phyloP scores from a whole-genome alignment of 2,888 invertebrate species.

The Tineola bisselliella region DNA sequence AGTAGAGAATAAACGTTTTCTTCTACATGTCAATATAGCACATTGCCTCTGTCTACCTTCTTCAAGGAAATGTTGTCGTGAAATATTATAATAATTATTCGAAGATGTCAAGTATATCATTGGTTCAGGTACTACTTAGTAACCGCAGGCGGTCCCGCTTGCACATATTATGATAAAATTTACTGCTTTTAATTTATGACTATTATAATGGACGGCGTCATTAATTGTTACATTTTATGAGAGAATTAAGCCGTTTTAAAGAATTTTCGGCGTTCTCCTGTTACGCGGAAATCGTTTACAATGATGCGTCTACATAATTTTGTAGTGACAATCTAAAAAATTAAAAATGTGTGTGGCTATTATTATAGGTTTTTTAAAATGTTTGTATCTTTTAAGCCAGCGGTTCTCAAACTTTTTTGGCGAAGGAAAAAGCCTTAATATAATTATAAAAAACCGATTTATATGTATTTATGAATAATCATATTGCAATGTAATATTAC shows the following conservation, averaged over 20 bases:
- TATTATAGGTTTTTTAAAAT: too few species aligned
- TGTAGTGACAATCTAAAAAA: too few species aligned
- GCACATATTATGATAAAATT: slow-evolving; percentile 1
- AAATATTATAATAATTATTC: slow-evolving; percentile 1
- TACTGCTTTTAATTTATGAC: slow-evolving; percentile 16
- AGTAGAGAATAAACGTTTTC: too few species aligned
- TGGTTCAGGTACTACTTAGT: background rate
- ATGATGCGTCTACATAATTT: background rate
- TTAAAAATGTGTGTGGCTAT: too few species aligned
- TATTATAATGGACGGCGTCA: slow-evolving; percentile 17
- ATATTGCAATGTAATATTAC: too few species aligned
- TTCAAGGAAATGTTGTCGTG: background rate
- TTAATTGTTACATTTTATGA: slow-evolving; percentile 20
- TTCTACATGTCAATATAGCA: too few species aligned
- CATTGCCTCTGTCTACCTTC: background rate
- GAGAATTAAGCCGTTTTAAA: slow-evolving; percentile 13
- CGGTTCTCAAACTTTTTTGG: too few species aligned
- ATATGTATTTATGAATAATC: too few species aligned
- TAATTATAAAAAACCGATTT: too few species aligned
- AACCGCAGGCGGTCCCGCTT: slow-evolving; percentile 7
- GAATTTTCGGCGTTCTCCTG: background rate
- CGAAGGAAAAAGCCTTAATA: too few species aligned
- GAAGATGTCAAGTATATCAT: background rate
- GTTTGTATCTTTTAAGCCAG: too few species aligned
- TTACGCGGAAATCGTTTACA: slow-evolving; percentile 6